Evolutionary conservation across 2,888 invertebrate species (phyloP), one percentile per base, ranked within the genome.

Genomic region (Tinea pellionella): DNA sequence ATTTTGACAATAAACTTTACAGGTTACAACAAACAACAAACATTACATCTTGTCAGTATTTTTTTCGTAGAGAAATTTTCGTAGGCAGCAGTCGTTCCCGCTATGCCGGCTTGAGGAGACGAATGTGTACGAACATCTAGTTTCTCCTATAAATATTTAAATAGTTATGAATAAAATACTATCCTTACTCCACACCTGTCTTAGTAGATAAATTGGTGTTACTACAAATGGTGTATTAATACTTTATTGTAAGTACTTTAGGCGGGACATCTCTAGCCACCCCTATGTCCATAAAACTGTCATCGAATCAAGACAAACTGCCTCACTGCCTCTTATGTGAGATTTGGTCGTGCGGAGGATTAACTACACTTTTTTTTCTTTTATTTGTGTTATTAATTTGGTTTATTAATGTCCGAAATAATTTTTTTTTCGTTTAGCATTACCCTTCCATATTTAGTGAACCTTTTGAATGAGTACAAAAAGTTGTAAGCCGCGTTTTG

Each of bases 161-260:
- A 9, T 4, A 47, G 12, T 47, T 4, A 47, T 47, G 13, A 15
- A 47, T 47, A 47, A 16, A 16, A 15, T 16, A 15, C n/a, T n/a
- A n/a, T 1, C 2, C 15, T 16, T 15, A 47, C 2, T 47, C 47
- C 2, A n/a, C 47, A 47, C 47, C n/a, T 47, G 47, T 47, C 15
- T 47, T 16, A 47, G 47, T 47, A 53, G 19, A 53, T 53, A 53
- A 53, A 53, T 24, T 53, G 16, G 19, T 24, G 53, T 24, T 12
- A 47, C 47, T 80, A 83, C 86, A 86, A 84, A 86, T 86, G 83
- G 86, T 85, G 85, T 86, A 86, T 86, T 86, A 86, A 86, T 86
- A 86, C 86, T 86, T 85, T 79, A 86, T 84, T 66, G 72, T 80
- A 80, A 82, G 74, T 83, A 79, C 82, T 74, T 68, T 64, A 64